Conservation (phyloP, 2,113 vertebrate genomes). For the Notiomystis cincta region DNA sequence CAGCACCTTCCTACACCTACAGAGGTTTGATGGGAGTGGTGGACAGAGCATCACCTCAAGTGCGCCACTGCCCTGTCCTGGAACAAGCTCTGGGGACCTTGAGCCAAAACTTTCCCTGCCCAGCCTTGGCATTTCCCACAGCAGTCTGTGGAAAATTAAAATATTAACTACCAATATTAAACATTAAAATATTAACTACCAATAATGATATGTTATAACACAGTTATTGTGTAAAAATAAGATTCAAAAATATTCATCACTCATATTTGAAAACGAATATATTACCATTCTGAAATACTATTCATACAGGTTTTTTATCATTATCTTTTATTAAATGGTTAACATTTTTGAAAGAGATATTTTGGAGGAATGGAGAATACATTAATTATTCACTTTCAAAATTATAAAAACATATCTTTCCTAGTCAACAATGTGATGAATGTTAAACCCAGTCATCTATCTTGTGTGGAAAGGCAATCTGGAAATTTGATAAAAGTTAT, state of each 20-base stretch:
- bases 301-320: neutral
- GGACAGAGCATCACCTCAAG: neutral
- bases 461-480: neutral
- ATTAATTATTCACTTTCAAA: neutral
- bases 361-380: neutral
- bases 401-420: neutral
- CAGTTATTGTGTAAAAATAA: neutral
- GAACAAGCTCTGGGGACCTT: neutral
- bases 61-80: accelerated
- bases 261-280: neutral
- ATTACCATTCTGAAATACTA: neutral
- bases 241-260: neutral
- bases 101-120: neutral
- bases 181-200: too few relatives aligned
- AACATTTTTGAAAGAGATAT: neutral
- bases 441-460: neutral
- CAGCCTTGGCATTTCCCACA: neutral
- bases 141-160: too few relatives aligned
- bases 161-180: too few relatives aligned
- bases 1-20: accelerated
- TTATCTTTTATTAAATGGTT: neutral
- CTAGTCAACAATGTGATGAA: neutral
- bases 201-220: neutral
- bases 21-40: neutral
- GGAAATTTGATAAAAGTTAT: neutral